Base-by-base conservation (phyloP, 2,888 invertebrate species). In the Morpho helenor region DNA sequence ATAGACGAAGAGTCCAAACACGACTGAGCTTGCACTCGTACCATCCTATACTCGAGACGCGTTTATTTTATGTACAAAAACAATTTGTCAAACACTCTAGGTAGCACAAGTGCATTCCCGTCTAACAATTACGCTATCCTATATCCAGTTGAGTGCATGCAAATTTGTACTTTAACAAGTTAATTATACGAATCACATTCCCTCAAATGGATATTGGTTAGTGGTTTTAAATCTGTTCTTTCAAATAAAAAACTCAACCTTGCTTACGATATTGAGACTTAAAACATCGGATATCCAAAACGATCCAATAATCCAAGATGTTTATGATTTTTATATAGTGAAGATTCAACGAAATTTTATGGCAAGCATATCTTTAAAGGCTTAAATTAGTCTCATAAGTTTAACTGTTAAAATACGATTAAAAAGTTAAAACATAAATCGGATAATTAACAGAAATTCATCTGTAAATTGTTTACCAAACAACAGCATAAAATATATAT, bases 41-140 rank as follows among this genome's bases (percentile, higher is more conserved):
- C 9, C 74, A 66, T 73, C 73, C 62, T 58, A 60, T 59, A 65
- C 62, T 76, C 72, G 73, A 73, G 73, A 76, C 76, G 56, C 59
- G 56, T 60, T 60, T 72, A 69, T 68, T 69, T 70, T 82, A 83
- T 82, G 76, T 84, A 83, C 84, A 83, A 81, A 77, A 71, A 70
- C 71, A 73, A 70, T 68, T 77, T 74, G 76, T 75, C 76, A 75
- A 73, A 66, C 70, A 72, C 64, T 69, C 70, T 56, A 72, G 57
- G 72, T 69, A 74, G 76, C 74, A 74, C 72, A 57, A 64, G 56
- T 63, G 65, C 54, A 60, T 31, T 55, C 75, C 75, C 70, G 69
- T 49, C 47, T 44, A 43, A 51, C 10, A 51, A 49, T 9, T 48
- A 49, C 9, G 43, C 76, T 77, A 74, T 69, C 68, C 62, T 68